phyloP scores from a whole-genome alignment of 2,888 invertebrate species.

The Eupithecia exiguata region DNA sequence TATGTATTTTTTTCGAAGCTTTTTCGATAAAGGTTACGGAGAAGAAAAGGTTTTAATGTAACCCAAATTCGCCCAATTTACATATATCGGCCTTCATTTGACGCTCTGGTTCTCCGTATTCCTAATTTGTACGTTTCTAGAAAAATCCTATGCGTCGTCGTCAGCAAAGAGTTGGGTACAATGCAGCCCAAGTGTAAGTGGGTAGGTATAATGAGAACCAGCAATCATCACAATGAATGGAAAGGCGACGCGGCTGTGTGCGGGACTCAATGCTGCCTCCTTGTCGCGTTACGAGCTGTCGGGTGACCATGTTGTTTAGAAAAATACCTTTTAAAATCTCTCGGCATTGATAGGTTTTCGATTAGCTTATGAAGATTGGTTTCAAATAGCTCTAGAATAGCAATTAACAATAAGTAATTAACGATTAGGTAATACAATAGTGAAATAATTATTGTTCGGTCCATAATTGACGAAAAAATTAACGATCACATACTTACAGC shows the following conservation, averaged over 20 bases:
- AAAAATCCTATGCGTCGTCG: conserved; percentile 11
- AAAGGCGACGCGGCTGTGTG: conserved; percentile 51
- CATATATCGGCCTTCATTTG: too few species aligned
- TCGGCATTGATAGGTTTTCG: background rate
- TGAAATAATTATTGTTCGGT: too few species aligned
- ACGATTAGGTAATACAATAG: too few species aligned
- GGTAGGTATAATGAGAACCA: conserved; percentile 70
- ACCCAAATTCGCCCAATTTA: too few species aligned
- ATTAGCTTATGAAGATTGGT: background rate
- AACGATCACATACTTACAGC: too few species aligned
- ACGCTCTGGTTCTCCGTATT: background rate
- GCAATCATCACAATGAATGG: conserved; percentile 82
- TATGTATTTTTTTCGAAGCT: too few species aligned
- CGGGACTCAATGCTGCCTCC: conserved; percentile 67
- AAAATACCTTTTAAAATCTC: background rate
- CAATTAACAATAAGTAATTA: too few species aligned
- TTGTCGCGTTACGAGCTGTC: conserved; percentile 41
- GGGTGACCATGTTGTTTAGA: conserved; percentile 27
- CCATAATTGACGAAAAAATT: too few species aligned
- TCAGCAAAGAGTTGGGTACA: conserved; percentile 12
- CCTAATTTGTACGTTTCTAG: conserved; percentile 2
- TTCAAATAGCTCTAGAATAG: background rate
- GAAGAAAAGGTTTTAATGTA: too few species aligned
- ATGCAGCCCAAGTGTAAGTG: conserved; percentile 30
- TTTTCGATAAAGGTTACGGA: too few species aligned